Conservation (phyloP, 2,113 vertebrate species). For the Formicarius rufipectus region DNA sequence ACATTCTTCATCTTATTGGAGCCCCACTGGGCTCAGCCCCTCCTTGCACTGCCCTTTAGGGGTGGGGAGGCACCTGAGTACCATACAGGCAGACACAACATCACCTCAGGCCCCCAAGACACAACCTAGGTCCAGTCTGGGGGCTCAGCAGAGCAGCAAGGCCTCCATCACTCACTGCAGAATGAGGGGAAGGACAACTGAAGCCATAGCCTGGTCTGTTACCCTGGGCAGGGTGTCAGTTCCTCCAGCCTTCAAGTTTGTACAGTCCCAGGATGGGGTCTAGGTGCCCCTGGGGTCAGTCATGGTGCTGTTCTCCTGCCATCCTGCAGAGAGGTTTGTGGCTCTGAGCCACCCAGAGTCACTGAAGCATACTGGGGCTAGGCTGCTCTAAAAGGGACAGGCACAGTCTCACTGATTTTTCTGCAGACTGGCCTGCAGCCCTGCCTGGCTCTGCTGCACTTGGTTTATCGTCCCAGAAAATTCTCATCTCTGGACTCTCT, state of each 20-base stretch:
- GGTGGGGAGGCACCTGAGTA: not conserved
- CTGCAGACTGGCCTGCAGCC: not conserved
- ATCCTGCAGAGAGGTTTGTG: not conserved
- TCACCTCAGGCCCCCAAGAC: accelerated
- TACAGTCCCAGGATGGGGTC: not conserved
- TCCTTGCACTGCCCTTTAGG: not conserved
- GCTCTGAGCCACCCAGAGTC: not conserved
- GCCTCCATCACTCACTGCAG: accelerated
- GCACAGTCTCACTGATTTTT: accelerated
- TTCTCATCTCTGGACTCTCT: not conserved
- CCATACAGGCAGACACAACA: not conserved
- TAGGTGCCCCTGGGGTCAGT: too few species aligned
- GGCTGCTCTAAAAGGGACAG: not conserved
- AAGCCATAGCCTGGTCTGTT: not conserved
- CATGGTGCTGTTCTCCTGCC: not conserved
- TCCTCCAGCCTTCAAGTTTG: not conserved
- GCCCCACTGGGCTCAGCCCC: not conserved
- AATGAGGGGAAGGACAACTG: accelerated
- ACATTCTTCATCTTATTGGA: not conserved
- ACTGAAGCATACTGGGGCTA: not conserved
- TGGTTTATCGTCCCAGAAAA: not conserved
- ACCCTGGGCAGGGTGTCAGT: not conserved
- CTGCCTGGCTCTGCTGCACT: accelerated
- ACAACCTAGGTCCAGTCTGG: not conserved
- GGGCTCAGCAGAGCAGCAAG: not conserved